phyloP scores from a whole-genome alignment of 2,113 vertebrate species.

The Bagarius yarrelli region DNA sequence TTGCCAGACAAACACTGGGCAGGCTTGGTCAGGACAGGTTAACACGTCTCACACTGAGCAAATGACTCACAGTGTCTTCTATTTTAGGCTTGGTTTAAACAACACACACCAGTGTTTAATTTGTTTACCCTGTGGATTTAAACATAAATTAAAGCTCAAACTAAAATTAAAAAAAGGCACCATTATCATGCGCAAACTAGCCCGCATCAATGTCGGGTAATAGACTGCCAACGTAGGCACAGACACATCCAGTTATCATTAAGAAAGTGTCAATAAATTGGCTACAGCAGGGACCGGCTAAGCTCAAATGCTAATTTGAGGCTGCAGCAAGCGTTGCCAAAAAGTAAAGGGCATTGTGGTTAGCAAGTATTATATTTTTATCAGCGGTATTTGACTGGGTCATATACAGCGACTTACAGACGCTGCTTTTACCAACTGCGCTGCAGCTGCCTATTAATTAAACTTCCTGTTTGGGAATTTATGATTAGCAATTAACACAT shows the following conservation, averaged over 20 bases:
- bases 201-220: not conserved
- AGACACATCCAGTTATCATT: constrained; percentile 3
- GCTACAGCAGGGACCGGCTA: not conserved
- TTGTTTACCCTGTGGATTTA: constrained; percentile 31
- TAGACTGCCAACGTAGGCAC: not conserved
- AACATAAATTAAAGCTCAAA: constrained; percentile 15
- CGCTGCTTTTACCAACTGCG: not conserved
- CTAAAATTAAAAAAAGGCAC: not conserved
- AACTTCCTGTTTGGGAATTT: constrained; percentile 18
- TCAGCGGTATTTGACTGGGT: not conserved
- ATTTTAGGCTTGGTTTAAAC: constrained; percentile 19
- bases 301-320: constrained; percentile 30
- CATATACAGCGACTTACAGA: not conserved
- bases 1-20: not conserved
- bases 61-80: constrained; percentile 34
- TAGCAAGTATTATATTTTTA: not conserved
- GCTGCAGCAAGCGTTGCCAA: not conserved
- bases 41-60: constrained; percentile 28
- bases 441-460: constrained; percentile 1
- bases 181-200: not conserved
- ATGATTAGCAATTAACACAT: constrained; percentile 25
- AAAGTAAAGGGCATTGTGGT: not conserved
- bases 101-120: constrained; percentile 23
- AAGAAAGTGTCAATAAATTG: constrained; percentile 13
- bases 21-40: constrained; percentile 1